Evolutionary conservation across 1,140 invertebrate species (phyloP).

Genomic region (Drosophila pruinosa): DNA sequence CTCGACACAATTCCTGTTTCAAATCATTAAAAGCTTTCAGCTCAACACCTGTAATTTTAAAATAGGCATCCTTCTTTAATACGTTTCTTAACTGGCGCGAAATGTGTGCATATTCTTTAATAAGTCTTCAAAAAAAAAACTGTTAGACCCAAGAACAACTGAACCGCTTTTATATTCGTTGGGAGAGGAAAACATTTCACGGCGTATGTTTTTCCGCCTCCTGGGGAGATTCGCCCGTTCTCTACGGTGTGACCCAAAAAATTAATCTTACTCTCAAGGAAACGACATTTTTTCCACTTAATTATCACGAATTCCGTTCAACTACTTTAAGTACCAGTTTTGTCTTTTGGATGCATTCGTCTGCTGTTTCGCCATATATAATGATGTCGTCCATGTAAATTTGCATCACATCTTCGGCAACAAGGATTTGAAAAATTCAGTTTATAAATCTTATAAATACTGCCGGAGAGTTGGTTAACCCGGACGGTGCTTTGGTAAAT

Average conservation of each 20-base stretch:
- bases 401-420: too few species aligned
- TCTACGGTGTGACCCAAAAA: neutral
- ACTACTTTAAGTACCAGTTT: neutral
- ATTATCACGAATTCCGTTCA: neutral
- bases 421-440: too few species aligned
- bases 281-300: neutral
- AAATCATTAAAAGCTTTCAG: too few species aligned
- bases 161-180: neutral
- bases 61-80: neutral
- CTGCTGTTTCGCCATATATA: neutral
- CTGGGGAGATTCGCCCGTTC: neutral
- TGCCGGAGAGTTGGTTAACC: too few species aligned
- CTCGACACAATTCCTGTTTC: too few species aligned
- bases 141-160: neutral
- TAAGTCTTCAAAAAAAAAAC: neutral
- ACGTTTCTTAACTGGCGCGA: neutral
- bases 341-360: neutral
- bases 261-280: neutral
- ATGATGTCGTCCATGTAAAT: neutral
- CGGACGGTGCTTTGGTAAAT: too few species aligned
- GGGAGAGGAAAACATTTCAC: neutral
- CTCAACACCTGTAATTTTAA: too few species aligned
- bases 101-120: neutral
- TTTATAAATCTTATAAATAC: too few species aligned
- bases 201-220: neutral